Evolutionary conservation across 1,140 invertebrate genomes (phyloP), one percentile per base, ranked within the genome.

Genomic region (Trichomalopsis sarcophagae): DNA sequence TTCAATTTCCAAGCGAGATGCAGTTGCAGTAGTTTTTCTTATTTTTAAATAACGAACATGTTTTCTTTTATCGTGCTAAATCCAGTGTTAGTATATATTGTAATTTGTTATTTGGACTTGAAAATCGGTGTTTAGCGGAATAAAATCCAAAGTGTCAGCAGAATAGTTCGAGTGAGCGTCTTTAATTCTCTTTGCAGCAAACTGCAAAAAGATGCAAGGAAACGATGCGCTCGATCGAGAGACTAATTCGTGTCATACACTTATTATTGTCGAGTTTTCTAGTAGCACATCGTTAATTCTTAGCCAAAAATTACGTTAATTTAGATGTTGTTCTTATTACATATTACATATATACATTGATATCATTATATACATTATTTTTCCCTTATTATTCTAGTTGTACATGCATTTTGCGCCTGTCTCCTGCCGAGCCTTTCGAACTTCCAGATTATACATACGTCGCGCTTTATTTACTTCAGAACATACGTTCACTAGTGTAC

Each of bases 281-380:
- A 69, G 36, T 84, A 88, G 89, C 88, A 89, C 90, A 91, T 88
- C 89, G 91, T 92, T 92, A 91, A 84, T 87, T 91, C 89, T 92
- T 93, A 92, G 91, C 92, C 92, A 93, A 93, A 93, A 93, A 93
- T 92, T 93, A 92, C 89, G 90, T 92, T 93, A 93, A 93, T 90
- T 90, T 92, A 92, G 89, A 89, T 90, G 11, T 91, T 88, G 87
- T 89, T 89, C 87, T 87, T 88, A 85, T 86, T 88, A 81, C 71
- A 84, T 85, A 2, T 27, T 27, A 62, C 23, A 76, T 14, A 83
- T 86, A 84, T 86, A 84, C 85, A 62, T 33, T 87, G 69, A 11
- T 44, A n/a, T 55, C 21, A 47, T n/a, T 27, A 55, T 27, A 55
- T 77, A 55, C 47, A n/a, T 50, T 62, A 78, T 30, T 81, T 71